Percentiles rank a stretch among this genome's conserved stretches.
These are phyloP conservation scores for Mesembrinibis cayennensis DNA, from an alignment of 2,113 vertebrate species.

Conservation along the genomic window DNA sequence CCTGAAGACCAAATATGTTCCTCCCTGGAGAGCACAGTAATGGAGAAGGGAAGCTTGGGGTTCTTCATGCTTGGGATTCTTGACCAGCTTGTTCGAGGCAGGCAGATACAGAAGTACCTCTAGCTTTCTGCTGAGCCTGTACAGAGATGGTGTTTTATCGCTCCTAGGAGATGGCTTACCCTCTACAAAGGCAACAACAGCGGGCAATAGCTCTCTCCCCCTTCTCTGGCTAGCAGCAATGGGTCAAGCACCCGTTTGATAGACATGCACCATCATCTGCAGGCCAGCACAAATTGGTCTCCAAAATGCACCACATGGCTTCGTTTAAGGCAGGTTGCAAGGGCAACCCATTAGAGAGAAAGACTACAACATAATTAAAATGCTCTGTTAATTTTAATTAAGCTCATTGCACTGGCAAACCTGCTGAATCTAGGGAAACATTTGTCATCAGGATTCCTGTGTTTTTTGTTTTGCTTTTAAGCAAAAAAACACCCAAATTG, in stretches of 20 bases:
- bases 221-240: not conserved
- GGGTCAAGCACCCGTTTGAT: not conserved
- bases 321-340: constrained; percentile 3
- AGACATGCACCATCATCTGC: not conserved
- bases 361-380: not conserved
- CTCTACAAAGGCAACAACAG: not conserved
- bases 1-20: not conserved
- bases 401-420: not conserved
- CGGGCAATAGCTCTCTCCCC: not conserved
- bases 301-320: not conserved
- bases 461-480: not conserved
- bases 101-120: not conserved
- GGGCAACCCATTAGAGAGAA: not conserved
- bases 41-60: not conserved
- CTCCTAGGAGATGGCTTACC: not conserved
- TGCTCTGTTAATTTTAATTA: constrained; percentile 35
- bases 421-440: not conserved
- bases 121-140: not conserved
- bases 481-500: not conserved
- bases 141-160: not conserved
- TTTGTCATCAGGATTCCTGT: not conserved
- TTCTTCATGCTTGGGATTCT: not conserved
- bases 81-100: not conserved
- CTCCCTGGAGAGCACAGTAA: not conserved
- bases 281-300: not conserved